phyloP scores from a whole-genome alignment of 2,113 vertebrate species.

The Gopherus flavomarginatus region DNA sequence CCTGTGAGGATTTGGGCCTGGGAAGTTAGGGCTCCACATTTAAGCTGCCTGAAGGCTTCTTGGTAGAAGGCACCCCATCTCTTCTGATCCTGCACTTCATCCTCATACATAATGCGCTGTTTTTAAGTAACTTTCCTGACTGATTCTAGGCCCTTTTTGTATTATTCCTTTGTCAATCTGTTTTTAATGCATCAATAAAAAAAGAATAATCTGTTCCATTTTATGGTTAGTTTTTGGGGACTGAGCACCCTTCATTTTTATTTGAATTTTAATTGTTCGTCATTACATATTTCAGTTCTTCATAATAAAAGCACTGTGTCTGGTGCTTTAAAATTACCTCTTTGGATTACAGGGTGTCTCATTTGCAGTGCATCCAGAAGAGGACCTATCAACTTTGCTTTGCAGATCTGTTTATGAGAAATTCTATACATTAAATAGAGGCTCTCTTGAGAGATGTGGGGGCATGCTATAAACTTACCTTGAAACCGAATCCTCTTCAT shows the following conservation, averaged over 20 bases:
- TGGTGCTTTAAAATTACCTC: not conserved
- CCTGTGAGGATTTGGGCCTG: not conserved
- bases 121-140: not conserved
- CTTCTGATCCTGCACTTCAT: not conserved
- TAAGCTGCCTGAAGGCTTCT: not conserved
- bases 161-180: not conserved
- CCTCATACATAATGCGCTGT: too few species aligned
- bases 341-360: not conserved
- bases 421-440: not conserved
- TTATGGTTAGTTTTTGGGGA: not conserved
- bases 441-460: not conserved
- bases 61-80: not conserved
- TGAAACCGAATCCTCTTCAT: not conserved
- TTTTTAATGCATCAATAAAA: not conserved
- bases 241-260: not conserved
- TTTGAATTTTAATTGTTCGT: not conserved
- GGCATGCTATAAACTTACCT: not conserved
- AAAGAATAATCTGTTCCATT: not conserved
- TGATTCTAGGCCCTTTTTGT: not conserved
- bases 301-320: accelerated
- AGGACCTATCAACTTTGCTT: not conserved
- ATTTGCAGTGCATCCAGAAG: not conserved
- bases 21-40: not conserved
- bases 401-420: accelerated
- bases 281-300: not conserved